Base-by-base conservation (phyloP, 1,140 invertebrate genomes). In the Aphelinus atriplicis region DNA sequence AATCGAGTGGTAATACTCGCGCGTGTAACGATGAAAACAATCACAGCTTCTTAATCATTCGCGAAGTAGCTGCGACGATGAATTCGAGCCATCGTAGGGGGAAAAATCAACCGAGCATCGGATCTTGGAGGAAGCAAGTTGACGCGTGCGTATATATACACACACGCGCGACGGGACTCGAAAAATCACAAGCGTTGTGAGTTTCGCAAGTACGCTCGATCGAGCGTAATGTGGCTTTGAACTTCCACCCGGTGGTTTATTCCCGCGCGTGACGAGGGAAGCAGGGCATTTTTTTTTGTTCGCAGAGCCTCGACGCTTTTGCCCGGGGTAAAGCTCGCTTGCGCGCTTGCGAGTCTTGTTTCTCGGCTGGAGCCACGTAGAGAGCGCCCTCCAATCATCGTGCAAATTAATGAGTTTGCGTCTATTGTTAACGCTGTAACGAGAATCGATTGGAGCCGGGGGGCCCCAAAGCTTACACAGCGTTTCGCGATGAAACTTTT, bases 291-390 rank as follows among this genome's bases (percentile, higher is more conserved):
- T 0, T 26, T 26, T 26, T 26, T 26, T 26, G 26, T 26, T 26
- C 26, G 26, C 61, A 62, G 51, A 60, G 58, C 68, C n/a, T 10
- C 51, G 2, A 10, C 42, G 42, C 45, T 7, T 63, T 55, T 71
- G 69, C 62, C 63, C 51, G 7, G 60, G 51, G 56, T 63, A 63
- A 62, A 62, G 63, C 60, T 63, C 63, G 60, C 69, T 71, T 4
- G 57, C 57, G 47, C 26, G n/a, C 9, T 51, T 6, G 4, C 7
- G 60, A 61, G 60, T 45, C 42, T 61, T 45, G 26, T 61, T 5
- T 61, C 60, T 5, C 5, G 3, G 4, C 26, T 57, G 26, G 26
- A 26, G 26, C 56, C 56, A n/a, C 4, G 3, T 7, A 57, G 10
- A 6, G 26, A 61, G 60, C 60, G 42, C 42, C 3, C 42, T 61